phyloP scores from a whole-genome alignment of 2,888 invertebrate genomes.

The Thera britannica region DNA sequence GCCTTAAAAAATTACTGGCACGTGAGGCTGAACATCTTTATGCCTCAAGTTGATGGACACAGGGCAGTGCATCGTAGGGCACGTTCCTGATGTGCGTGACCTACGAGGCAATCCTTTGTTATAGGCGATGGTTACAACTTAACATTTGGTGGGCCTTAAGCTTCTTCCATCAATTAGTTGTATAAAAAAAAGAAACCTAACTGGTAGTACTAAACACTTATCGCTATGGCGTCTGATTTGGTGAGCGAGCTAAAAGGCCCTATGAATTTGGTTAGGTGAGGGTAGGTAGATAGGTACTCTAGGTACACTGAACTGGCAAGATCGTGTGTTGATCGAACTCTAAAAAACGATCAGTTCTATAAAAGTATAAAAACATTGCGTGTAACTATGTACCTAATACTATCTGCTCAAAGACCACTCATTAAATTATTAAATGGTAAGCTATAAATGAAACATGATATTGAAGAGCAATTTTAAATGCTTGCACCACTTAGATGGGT shows the following conservation, averaged over 20 bases:
- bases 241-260: constrained; percentile 21
- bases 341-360: constrained; percentile 23
- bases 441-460: constrained; percentile 33
- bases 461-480: constrained; percentile 23
- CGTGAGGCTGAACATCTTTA: too few species aligned
- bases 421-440: constrained; percentile 21
- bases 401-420: constrained; percentile 20
- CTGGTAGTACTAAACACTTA: too few species aligned
- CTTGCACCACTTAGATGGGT: constrained; percentile 11
- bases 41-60: too few species aligned
- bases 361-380: constrained; percentile 29
- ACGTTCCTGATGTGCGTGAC: too few species aligned
- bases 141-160: too few species aligned
- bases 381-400: constrained; percentile 11
- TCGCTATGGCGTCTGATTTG: neutral
- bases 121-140: too few species aligned
- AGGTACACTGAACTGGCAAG: constrained; percentile 12
- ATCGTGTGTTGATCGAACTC: constrained; percentile 32
- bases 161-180: too few species aligned
- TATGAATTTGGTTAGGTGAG: constrained; percentile 16
- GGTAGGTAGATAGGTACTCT: too few species aligned
- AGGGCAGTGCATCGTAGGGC: too few species aligned
- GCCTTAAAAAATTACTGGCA: too few species aligned
- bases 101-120: too few species aligned
- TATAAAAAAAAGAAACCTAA: too few species aligned